Evolutionary conservation across 1,140 invertebrate species (phyloP).

Genomic region (Caerostris extrusa): DNA sequence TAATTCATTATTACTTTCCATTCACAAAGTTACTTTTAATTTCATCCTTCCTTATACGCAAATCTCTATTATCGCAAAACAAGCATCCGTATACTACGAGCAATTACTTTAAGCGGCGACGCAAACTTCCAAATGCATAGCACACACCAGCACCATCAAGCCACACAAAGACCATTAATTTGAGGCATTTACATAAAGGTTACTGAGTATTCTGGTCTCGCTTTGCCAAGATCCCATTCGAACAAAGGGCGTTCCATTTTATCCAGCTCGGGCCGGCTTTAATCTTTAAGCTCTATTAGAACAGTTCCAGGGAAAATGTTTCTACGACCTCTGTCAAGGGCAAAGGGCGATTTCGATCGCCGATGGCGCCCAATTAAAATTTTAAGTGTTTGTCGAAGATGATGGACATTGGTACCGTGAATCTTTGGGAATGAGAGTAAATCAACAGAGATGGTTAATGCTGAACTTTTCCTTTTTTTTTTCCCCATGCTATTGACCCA

Average conservation of each 20-base stretch:
- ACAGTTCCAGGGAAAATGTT: conserved; percentile 17
- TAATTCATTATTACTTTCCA: conserved; percentile 42
- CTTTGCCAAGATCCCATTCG: conserved; percentile 35
- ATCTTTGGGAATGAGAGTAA: conserved; percentile 16
- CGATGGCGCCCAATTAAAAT: conserved; percentile 56
- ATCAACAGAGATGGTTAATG: neutral
- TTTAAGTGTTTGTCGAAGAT: conserved; percentile 15
- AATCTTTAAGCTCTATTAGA: conserved; percentile 29
- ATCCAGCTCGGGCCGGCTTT: neutral
- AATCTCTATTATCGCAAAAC: conserved; percentile 16
- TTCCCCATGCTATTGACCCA: conserved; percentile 61
- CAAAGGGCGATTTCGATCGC: conserved; percentile 39
- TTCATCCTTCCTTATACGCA: neutral
- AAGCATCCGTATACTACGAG: conserved; percentile 14
- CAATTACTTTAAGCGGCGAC: neutral
- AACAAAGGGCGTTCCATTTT: conserved; percentile 58
- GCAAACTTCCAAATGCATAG: conserved; percentile 11
- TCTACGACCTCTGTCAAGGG: conserved; percentile 34
- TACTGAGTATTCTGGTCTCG: conserved; percentile 50
- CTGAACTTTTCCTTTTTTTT: neutral
- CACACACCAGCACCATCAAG: conserved; percentile 23
- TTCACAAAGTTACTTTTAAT: conserved; percentile 22
- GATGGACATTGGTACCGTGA: neutral
- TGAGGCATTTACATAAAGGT: conserved; percentile 56
- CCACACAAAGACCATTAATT: conserved; percentile 49